Percentiles rank a stretch among this genome's conserved stretches.
Evolutionary conservation across 1,140 invertebrate genomes (phyloP).

Genomic region (Neotoxoptera formosana): DNA sequence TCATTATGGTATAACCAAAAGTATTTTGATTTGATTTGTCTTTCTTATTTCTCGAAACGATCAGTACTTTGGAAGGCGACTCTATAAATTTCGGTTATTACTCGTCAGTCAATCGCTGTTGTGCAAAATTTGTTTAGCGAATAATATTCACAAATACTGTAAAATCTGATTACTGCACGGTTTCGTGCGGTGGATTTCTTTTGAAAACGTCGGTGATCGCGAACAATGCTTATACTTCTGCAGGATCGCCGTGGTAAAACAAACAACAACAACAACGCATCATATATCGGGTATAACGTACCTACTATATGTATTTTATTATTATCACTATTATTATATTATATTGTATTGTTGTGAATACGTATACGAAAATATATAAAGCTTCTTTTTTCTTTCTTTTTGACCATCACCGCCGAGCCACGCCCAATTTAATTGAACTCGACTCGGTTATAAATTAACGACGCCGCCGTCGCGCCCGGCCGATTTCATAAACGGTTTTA

Average conservation of each 20-base stretch:
- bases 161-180: not conserved
- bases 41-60: not conserved
- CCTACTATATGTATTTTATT: not conserved
- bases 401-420: not conserved
- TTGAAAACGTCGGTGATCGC: not conserved
- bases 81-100: not conserved
- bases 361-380: not conserved
- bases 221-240: not conserved
- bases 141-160: not conserved
- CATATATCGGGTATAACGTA: not conserved
- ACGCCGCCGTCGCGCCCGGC: not conserved
- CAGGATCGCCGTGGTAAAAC: not conserved
- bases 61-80: not conserved
- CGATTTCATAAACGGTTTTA: slow-evolving; percentile 40
- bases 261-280: not conserved
- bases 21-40: not conserved
- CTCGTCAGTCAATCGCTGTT: not conserved
- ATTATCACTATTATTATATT: not conserved
- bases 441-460: not conserved
- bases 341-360: not conserved
- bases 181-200: not conserved
- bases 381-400: not conserved
- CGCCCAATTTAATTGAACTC: slow-evolving; percentile 46
- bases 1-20: not conserved
- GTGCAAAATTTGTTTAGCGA: not conserved